Evolutionary conservation across 1,140 invertebrate species (phyloP).

Genomic region (Capitella teleta): DNA sequence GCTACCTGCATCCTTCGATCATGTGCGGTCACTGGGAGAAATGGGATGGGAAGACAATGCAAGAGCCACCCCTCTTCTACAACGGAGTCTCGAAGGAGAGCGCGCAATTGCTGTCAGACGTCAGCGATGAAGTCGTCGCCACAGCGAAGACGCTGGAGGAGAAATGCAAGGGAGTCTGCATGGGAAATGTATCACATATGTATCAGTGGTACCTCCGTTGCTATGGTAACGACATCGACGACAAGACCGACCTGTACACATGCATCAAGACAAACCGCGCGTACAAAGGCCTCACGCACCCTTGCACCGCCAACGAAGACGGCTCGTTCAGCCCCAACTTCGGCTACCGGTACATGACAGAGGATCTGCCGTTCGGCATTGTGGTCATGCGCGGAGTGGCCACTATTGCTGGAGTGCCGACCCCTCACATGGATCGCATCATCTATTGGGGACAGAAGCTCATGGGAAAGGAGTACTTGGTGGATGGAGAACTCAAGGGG

Average conservation of each 20-base stretch:
- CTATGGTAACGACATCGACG: slow-evolving; percentile 14
- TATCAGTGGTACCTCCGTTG: not conserved
- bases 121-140: slow-evolving; percentile 8
- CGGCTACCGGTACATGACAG: slow-evolving; percentile 16
- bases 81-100: not conserved
- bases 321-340: slow-evolving; percentile 23
- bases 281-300: slow-evolving; percentile 21
- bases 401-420: slow-evolving; percentile 16
- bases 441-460: slow-evolving; percentile 27
- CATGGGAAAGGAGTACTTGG: slow-evolving; percentile 24
- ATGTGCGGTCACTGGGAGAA: slow-evolving; percentile 8
- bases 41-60: slow-evolving; percentile 5
- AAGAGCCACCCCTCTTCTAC: slow-evolving; percentile 2
- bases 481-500: slow-evolving; percentile 24
- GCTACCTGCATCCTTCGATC: slow-evolving; percentile 4
- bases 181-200: slow-evolving; percentile 3
- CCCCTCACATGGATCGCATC: slow-evolving; percentile 19
- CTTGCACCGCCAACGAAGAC: slow-evolving; percentile 18
- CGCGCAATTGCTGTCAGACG: not conserved
- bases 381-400: slow-evolving; percentile 24
- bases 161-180: not conserved
- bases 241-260: slow-evolving; percentile 14
- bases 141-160: slow-evolving; percentile 7
- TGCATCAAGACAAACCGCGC: slow-evolving; percentile 20
- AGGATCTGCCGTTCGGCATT: slow-evolving; percentile 26